Base-by-base conservation (phyloP, 1,140 invertebrate genomes). In the Melanaphis sacchari region DNA sequence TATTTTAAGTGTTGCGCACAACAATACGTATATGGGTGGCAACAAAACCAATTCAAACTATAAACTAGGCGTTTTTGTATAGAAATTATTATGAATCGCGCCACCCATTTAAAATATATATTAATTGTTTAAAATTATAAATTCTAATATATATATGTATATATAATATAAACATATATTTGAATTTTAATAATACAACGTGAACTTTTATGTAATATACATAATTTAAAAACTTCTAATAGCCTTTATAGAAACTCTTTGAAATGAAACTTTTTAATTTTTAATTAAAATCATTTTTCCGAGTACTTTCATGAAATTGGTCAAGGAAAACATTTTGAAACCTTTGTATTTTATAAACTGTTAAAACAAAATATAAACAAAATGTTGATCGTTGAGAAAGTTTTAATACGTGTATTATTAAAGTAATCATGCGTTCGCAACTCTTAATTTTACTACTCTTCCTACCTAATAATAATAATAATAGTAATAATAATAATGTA, bases 261-360 rank as follows among this genome's bases (percentile, higher is more conserved):
- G n/a, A 52, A 89, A n/a, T n/a, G 49, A 52, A 52, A 38, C 36
- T 89, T 49, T 89, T 52, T n/a, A 38, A 52, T 89, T 89, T 89
- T 89, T n/a, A 52, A 89, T 89, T 89, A 89, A 52, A 38, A 52
- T 38, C 38, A 89, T 89, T 89, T 89, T 38, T 38, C 46, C 0
- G 8, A 52, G 46, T 89, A 52, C 22, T 89, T 89, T 2, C 8
- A 21, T 6, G 9, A 89, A 31, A 46, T 87, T 87, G 38, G 38
- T 84, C 40, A 26, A 84, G 24, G 82, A 31, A 46, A 87, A n/a
- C 31, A 49, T 46, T 40, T 43, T 85, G 21, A 84, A 85, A 36
- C 31, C 85, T 87, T 46, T 87, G 41, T 87, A 87, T 85, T 85
- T 43, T 31, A 18, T 85, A 31, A 4, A 31, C 31, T n/a, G 15